Conservation (phyloP, 2,113 vertebrate species). For the Pogona vitticeps region DNA sequence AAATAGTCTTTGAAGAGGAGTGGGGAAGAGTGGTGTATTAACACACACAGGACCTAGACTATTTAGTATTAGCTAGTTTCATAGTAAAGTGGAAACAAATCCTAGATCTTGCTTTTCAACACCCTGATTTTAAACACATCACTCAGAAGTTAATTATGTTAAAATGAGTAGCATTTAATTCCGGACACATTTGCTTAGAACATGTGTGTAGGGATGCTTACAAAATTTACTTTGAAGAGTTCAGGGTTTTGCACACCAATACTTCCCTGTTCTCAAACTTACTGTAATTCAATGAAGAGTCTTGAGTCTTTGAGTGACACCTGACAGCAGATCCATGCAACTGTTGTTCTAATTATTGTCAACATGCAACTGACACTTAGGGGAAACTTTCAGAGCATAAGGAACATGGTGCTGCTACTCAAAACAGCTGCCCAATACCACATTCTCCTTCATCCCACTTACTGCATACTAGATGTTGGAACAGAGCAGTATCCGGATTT, state of each 20-base stretch:
- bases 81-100: constrained; percentile 33
- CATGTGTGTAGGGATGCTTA: constrained; percentile 13
- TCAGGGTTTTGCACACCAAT: not conserved
- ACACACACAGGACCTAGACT: constrained; percentile 19
- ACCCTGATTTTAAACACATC: not conserved
- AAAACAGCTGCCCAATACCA: not conserved
- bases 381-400: rapidly evolving
- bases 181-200: not conserved
- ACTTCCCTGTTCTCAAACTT: constrained; percentile 9
- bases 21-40: not conserved
- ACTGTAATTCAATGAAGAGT: constrained; percentile 1
- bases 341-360: not conserved
- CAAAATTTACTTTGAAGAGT: constrained; percentile 22
- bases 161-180: not conserved
- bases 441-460: not conserved
- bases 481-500: not conserved
- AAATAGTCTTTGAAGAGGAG: constrained; percentile 7
- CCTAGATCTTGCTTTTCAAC: constrained; percentile 14
- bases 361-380: not conserved
- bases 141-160: not conserved
- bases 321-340: not conserved
- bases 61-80: constrained; percentile 32
- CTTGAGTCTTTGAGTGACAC: constrained; percentile 34
- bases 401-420: not conserved
- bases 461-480: no score